Percentiles rank a stretch among this genome's conserved stretches.
These are phyloP conservation scores for Eristalis intricaria DNA, from an alignment of 2,888 invertebrate species.

Conservation along the genomic window DNA sequence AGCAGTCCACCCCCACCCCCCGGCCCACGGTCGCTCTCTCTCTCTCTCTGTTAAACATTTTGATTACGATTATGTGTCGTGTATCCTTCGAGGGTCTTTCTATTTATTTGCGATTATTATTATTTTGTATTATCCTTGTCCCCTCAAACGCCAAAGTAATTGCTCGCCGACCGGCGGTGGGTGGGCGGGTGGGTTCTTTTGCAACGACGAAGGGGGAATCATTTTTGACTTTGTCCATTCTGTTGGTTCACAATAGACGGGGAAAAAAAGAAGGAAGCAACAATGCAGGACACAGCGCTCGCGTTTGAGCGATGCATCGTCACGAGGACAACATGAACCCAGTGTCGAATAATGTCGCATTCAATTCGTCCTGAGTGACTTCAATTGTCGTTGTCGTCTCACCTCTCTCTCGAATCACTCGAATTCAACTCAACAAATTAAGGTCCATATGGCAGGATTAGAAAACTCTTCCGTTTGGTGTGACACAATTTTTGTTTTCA, in stretches of 20 bases:
- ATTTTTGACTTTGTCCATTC: conserved; percentile 60
- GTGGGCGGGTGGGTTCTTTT: conserved; percentile 23
- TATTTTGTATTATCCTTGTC: conserved; percentile 64
- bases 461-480: conserved; percentile 76
- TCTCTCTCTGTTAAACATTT: conserved; percentile 17
- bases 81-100: conserved; percentile 40
- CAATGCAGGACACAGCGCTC: not conserved
- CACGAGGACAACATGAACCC: conserved; percentile 21
- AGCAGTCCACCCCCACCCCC: not conserved
- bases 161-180: conserved; percentile 33
- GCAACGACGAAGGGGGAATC: not conserved
- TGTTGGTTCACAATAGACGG: conserved; percentile 16
- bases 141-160: conserved; percentile 71
- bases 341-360: conserved; percentile 77
- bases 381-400: conserved; percentile 74
- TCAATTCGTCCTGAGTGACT: conserved; percentile 80
- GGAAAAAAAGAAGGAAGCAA: not conserved
- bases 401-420: not conserved
- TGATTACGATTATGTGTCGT: conserved; percentile 63
- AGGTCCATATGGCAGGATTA: conserved; percentile 81
- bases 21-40: not conserved
- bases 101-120: conserved; percentile 71
- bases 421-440: conserved; percentile 73
- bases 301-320: conserved; percentile 2
- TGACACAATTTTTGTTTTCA: conserved; percentile 76